Evolutionary conservation across 2,888 invertebrate genomes (phyloP).

Genomic region (Acrobasis suavella): DNA sequence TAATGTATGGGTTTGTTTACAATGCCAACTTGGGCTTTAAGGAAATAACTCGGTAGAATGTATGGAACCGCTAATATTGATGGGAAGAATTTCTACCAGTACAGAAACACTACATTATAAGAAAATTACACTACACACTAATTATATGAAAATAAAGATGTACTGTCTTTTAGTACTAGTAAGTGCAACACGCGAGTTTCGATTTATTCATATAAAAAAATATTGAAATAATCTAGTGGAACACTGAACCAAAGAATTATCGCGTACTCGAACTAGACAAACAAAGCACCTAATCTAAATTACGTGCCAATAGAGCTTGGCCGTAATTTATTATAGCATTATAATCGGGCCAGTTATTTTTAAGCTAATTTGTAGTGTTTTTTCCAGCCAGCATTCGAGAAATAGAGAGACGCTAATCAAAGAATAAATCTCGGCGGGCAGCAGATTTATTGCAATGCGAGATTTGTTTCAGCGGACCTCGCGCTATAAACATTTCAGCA

Average conservation of each 20-base stretch:
- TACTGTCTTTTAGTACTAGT: too few species aligned
- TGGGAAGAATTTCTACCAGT: too few species aligned
- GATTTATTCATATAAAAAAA: too few species aligned
- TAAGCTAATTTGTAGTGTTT: conserved; percentile 34
- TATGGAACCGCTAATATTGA: too few species aligned
- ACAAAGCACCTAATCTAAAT: background rate
- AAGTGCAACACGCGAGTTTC: too few species aligned
- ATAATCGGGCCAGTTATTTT: conserved; percentile 8
- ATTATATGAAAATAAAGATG: too few species aligned
- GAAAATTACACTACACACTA: too few species aligned
- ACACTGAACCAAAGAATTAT: too few species aligned
- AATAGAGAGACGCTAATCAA: conserved; percentile 65
- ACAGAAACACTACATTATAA: too few species aligned
- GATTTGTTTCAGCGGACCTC: conserved; percentile 64
- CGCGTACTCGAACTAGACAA: background rate
- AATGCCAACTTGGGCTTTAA: background rate
- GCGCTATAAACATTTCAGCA: conserved; percentile 70
- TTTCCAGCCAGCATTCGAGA: conserved; percentile 43
- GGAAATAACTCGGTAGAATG: background rate
- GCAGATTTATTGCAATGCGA: conserved; percentile 65
- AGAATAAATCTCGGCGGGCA: conserved; percentile 61
- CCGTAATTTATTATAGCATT: background rate
- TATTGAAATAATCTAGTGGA: too few species aligned
- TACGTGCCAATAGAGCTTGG: background rate
- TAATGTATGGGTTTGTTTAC: conserved; percentile 7